Conservation (phyloP, 2,888 invertebrate species). For the Bedellia somnulentella region DNA sequence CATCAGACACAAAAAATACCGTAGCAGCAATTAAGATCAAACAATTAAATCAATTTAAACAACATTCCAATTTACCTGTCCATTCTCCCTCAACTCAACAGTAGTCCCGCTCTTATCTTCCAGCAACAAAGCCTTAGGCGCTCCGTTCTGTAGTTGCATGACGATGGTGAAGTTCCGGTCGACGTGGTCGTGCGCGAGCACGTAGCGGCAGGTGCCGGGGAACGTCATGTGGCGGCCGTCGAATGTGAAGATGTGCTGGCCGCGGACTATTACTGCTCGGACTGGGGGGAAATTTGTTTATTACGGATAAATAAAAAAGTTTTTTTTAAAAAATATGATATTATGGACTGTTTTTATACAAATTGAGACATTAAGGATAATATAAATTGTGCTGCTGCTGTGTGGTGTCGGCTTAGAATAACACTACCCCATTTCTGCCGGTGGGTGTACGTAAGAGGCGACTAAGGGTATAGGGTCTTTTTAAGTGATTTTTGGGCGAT, state of each 20-base stretch:
- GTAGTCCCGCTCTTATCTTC: conserved; percentile 68
- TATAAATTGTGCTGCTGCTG: too few relatives aligned
- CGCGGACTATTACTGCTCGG: conserved; percentile 72
- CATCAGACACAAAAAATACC: too few relatives aligned
- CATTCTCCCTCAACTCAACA: conserved; percentile 66
- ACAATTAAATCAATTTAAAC: not conserved
- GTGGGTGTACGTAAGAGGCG: too few relatives aligned
- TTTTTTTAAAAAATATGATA: too few relatives aligned
- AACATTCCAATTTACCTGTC: conserved; percentile 43
- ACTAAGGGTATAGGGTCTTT: too few relatives aligned
- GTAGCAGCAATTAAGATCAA: too few relatives aligned
- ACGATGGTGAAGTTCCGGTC: conserved; percentile 85
- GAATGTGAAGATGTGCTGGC: conserved; percentile 86
- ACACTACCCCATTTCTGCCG: too few relatives aligned
- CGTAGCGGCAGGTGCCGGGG: conserved; percentile 81
- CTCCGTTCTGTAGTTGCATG: conserved; percentile 70
- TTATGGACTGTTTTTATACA: too few relatives aligned
- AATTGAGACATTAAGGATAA: too few relatives aligned
- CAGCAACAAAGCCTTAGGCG: conserved; percentile 67
- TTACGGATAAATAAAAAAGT: too few relatives aligned
- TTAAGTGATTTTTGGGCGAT: too few relatives aligned
- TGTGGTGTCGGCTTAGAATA: too few relatives aligned
- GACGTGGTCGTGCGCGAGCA: conserved; percentile 80
- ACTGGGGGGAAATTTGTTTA: conserved; percentile 43
- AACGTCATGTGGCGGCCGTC: conserved; percentile 81